Base-by-base conservation (phyloP, 2,113 vertebrate genomes). In the Anhinga anhinga region DNA sequence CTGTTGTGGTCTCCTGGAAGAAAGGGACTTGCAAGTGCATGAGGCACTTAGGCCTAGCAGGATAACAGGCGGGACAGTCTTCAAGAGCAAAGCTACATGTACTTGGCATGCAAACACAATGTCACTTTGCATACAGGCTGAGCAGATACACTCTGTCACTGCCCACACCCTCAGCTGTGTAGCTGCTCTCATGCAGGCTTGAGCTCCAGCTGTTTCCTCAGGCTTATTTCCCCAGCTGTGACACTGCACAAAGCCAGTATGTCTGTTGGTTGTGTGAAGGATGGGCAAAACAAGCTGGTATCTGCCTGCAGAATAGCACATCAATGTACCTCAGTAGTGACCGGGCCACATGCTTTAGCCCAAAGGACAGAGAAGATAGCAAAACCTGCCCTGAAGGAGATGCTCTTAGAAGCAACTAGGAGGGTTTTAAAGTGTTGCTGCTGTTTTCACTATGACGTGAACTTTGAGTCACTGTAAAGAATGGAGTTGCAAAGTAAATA, bases 71-170 rank as follows among this genome's bases (percentile, higher is more conserved):
- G 4, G 10, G 32, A 27, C 0, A 3, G 13, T 44, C 32, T 78
- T 27, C 5, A 12, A 59, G 6, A 59, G 20, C 20, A 86, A 79
- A 82, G 29, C 6, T 66, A 42, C 0, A 0, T 0, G 0, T 53
- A 18, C 55, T 56, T 83, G 50, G 9, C 45, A 76, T 17, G 19
- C 50, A 90, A 86, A 50, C 21, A 61, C 2, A 0, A 21, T 15
- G 16, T 66, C 86, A 18, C 62, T 26, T 17, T 36, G 18, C 2
- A 0, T 29, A 61, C 45, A 21, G 0, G 0, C 12, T 22, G 84
- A 73, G 50, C 32, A 69, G 59, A 56, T 12, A 50, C 12, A 22
- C 0, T 2, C 9, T 79, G 32, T 47, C 25, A 4, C n/a, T 55
- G 11, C 8, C 36, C 45, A 7, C 20, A 11, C 25, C 49, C 27